A percentile compares a stretch with the other conserved stretches of the same genome.
Evolutionary conservation across 2,888 invertebrate genomes (phyloP).

Genomic region (Nephrotoma guestfalica): DNA sequence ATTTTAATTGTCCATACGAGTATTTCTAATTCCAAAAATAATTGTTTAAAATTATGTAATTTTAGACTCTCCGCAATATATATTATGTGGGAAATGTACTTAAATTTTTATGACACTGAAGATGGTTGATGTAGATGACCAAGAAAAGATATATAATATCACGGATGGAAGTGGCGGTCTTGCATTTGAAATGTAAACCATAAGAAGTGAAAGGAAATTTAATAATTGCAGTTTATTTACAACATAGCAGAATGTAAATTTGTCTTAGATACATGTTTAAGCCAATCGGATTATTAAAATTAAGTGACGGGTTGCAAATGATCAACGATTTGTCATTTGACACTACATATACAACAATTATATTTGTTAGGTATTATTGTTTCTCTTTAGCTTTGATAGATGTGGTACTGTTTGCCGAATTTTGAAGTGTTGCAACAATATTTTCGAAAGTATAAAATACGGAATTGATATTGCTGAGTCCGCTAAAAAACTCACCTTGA

Average conservation of each 20-base stretch:
- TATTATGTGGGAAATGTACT: neutral
- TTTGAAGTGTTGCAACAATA: no score
- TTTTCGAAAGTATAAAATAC: no score
- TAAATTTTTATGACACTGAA: neutral
- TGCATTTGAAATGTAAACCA: neutral
- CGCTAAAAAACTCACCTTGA: no score
- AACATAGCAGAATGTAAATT: neutral
- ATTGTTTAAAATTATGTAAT: no score
- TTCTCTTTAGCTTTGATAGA: no score
- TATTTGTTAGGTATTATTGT: no score
- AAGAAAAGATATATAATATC: neutral
- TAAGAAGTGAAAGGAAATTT: neutral
- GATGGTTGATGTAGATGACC: neutral
- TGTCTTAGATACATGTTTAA: neutral
- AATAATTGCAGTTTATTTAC: neutral
- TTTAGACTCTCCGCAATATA: neutral
- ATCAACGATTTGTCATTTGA: neutral
- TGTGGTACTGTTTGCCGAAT: no score
- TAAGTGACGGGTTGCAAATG: neutral
- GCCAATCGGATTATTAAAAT: neutral
- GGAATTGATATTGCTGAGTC: no score
- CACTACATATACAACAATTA: neutral
- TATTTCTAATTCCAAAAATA: neutral
- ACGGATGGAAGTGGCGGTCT: neutral
- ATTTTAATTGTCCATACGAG: neutral